A percentile compares a stretch with the other conserved stretches of the same genome.
phyloP scores from a whole-genome alignment of 2,888 invertebrate species.

The Acleris laterana region DNA sequence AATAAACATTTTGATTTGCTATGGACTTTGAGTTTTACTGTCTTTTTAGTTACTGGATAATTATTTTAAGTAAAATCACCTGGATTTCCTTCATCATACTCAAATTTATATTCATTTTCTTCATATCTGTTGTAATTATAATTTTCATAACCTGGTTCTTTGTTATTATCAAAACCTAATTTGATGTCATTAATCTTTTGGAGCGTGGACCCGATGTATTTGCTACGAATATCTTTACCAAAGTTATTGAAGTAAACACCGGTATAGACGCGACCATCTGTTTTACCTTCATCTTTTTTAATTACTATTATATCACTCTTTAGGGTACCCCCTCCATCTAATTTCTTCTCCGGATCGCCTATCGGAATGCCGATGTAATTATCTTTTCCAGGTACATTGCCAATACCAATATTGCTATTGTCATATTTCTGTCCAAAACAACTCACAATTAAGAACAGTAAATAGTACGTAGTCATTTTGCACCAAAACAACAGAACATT shows the following conservation, averaged over 20 bases:
- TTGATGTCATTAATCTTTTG: too few species aligned
- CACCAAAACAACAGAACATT: neutral
- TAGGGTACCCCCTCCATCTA: too few species aligned
- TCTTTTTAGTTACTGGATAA: neutral
- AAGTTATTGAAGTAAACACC: neutral
- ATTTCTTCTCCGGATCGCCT: too few species aligned
- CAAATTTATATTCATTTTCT: neutral
- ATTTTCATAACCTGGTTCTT: neutral
- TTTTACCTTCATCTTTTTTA: neutral
- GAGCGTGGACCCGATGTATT: neutral
- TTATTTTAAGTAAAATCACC: conserved; percentile 1
- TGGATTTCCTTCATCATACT: conserved; percentile 23
- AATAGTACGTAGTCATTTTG: conserved; percentile 15
- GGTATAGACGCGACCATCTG: neutral
- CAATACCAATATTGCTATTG: neutral
- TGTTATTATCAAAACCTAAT: neutral
- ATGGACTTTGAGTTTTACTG: too few species aligned
- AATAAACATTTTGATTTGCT: neutral
- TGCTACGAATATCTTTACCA: neutral
- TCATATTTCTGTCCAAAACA: conserved; percentile 10
- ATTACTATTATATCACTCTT: too few species aligned
- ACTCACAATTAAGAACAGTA: conserved; percentile 8
- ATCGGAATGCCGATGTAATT: neutral
- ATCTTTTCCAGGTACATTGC: neutral
- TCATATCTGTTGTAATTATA: neutral